Base-by-base conservation (phyloP, 2,888 invertebrate genomes). In the Nebria brevicollis region DNA sequence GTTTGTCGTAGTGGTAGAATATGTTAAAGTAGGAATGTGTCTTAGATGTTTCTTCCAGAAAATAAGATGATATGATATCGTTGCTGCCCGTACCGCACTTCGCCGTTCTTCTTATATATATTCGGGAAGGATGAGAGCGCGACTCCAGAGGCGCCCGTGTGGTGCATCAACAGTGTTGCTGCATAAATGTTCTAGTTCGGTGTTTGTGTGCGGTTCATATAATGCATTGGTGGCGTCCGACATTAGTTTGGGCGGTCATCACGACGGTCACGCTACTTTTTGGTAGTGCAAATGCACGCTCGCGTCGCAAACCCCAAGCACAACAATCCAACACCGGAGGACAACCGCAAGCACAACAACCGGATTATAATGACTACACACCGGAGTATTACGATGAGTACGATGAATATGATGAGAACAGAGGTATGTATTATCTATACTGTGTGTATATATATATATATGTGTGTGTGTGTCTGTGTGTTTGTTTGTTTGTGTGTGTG, bases 331-430 rank as follows among this genome's bases (percentile, higher is more conserved):
- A 79, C 13, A 34, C 34, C 5, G 34, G 5, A 34, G 54, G 54
- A 54, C 6, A 77, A 13, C 81, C 85, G 34, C 87, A 87, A 83
- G 87, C 87, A 77, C 87, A 88, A 82, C 87, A 88, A 82, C 85
- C 87, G 5, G 82, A 64, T 70, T 86, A 87, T 78, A 86, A 88
- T 76, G 87, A 87, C 6, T 86, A 88, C 64, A 85, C 83, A 54
- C 83, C 84, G 10, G 87, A 87, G 34, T 87, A 88, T 77, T 87
- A 87, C 20, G 87, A 87, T 43, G 85, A 86, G 82, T 85, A 86
- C 75, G 85, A 86, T 26, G 87, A 87, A 65, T 86, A 87, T 77
- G 86, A 87, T 11, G 87, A 87, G 6, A 85, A 85, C 70, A 85
- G 83, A 83, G 77, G 85, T 86, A 82, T 84, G 83, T 85, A 0